Base-by-base conservation (phyloP, 2,888 invertebrate genomes). In the Cylloceria caligata region DNA sequence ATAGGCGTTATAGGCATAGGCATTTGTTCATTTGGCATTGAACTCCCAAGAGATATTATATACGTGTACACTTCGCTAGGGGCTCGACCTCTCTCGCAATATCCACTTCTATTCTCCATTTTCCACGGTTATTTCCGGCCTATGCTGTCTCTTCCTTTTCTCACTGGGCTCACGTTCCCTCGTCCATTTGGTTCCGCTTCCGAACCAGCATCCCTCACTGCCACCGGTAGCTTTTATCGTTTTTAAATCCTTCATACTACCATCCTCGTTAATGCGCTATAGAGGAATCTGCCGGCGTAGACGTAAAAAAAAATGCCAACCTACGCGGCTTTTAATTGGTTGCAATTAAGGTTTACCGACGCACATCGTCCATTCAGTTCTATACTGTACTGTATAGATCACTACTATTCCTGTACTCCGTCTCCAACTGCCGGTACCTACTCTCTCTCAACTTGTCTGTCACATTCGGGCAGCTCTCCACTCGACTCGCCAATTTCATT, bases 271-370 rank as follows among this genome's bases (percentile, higher is more conserved):
- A 68, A 62, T 19, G 68, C 39, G 52, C 39, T 52, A 67, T 57
- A 36, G 75, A 69, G 65, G 67, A 71, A 69, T 47, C 47, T 19
- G 69, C 21, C 39, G 75, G 55, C 45, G 24, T 13, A 11, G 52
- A 47, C 27, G 2, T 6, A 34, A 42, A 68, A 62, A 80, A 80
- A 83, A 47, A 74, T 75, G 71, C 80, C 73, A 80, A 78, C 73
- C 79, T 73, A 72, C 69, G 74, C 73, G 81, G 80, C 80, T 86
- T 84, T 85, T 87, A 86, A 87, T 87, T 86, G 86, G 83, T 85
- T 39, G 84, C 86, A 86, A 87, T 86, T 85, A 87, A 86, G 85
- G 83, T 85, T 83, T 84, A 80, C 83, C 83, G 74, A 71, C 77
- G 80, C 76, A 71, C 77, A 68, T 77, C 79, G 57, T 19, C 78